Conservation (phyloP, 2,113 vertebrate genomes). For the Columba livia region DNA sequence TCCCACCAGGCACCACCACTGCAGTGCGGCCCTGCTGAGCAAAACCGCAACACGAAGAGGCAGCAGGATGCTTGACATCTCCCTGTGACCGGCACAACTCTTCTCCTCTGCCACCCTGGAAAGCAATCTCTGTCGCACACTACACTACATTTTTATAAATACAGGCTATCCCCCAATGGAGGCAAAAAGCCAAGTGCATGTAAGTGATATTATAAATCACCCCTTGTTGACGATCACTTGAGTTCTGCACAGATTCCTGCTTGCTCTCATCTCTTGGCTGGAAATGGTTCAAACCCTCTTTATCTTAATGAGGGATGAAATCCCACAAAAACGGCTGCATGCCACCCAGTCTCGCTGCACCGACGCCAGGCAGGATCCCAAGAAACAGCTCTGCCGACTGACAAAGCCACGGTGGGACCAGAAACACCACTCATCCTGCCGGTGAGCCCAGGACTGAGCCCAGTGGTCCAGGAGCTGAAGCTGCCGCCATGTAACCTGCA, state of each 20-base stretch:
- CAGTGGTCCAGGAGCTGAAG: neutral
- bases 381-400: neutral
- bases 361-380: neutral
- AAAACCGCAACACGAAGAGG: neutral
- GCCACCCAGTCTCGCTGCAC: neutral
- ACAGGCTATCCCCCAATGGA: slow-evolving; percentile 19
- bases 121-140: neutral
- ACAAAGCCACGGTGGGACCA: accelerated
- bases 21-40: neutral
- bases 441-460: neutral
- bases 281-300: slow-evolving; percentile 61
- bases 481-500: neutral
- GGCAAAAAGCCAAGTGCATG: slow-evolving; percentile 54
- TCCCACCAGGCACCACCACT: neutral
- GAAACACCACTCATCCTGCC: accelerated
- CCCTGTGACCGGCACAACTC: neutral
- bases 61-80: neutral
- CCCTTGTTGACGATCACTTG: slow-evolving; percentile 46
- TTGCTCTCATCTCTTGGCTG: slow-evolving; percentile 34
- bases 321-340: slow-evolving; percentile 3
- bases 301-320: slow-evolving; percentile 67
- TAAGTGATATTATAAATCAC: slow-evolving; percentile 70
- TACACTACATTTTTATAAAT: slow-evolving; percentile 55
- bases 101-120: neutral
- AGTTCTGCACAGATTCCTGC: slow-evolving; percentile 49